A percentile compares a stretch with the other conserved stretches of the same genome.
These are phyloP conservation scores for Rhinichthys klamathensis DNA, from an alignment of 2,113 vertebrate genomes.

Conservation along the genomic window DNA sequence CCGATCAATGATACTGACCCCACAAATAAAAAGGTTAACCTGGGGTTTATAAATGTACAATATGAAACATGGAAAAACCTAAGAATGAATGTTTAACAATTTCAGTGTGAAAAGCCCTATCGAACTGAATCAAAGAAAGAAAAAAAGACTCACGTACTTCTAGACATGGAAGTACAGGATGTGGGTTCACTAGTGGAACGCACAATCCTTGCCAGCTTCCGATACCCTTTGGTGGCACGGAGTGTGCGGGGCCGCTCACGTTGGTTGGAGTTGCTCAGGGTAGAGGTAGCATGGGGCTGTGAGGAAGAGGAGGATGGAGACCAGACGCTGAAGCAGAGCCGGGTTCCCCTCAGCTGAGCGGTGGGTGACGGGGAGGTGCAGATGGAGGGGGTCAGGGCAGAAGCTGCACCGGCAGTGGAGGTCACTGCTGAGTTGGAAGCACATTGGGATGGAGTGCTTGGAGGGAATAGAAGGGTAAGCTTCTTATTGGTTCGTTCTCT, in stretches of 20 bases:
- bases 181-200: constrained; percentile 93
- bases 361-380: constrained; percentile 71
- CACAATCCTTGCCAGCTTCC: constrained; percentile 78
- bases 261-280: constrained; percentile 58
- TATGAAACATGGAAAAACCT: not conserved
- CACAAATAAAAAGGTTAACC: not conserved
- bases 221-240: constrained; percentile 60
- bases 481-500: constrained; percentile 62
- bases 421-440: constrained; percentile 48
- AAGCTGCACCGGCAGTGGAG: not conserved
- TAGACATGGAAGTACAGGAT: constrained; percentile 75
- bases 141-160: constrained; percentile 77
- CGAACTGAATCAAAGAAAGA: not conserved
- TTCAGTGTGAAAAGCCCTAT: not conserved
- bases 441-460: constrained; percentile 70
- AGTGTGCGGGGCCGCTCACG: constrained; percentile 65
- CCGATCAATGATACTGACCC: not conserved
- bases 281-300: constrained; percentile 69
- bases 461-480: constrained; percentile 50
- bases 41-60: not conserved
- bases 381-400: constrained; percentile 33
- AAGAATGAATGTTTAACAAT: not conserved
- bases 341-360: constrained; percentile 69
- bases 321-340: constrained; percentile 82
- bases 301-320: constrained; percentile 69